phyloP scores from a whole-genome alignment of 1,140 invertebrate species.

The Drosophila lacertosa region DNA sequence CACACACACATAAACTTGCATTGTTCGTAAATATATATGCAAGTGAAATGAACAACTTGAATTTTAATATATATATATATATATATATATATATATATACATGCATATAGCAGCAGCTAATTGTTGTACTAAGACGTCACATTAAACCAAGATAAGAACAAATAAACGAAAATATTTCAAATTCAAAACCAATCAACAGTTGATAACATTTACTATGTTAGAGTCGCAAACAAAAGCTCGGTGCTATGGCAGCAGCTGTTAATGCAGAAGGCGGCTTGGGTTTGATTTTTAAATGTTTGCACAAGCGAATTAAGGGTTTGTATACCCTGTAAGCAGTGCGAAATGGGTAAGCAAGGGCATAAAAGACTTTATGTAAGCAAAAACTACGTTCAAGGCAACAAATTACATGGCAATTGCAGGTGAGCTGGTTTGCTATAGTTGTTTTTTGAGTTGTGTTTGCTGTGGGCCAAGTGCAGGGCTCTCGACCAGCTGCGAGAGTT shows the following conservation, averaged over 20 bases:
- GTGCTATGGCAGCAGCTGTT: not conserved
- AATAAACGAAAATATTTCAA: slow-evolving; percentile 77
- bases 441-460: not conserved
- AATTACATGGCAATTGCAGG: not conserved
- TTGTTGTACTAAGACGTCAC: slow-evolving; percentile 75
- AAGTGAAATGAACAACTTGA: slow-evolving; percentile 52
- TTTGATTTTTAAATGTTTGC: not conserved
- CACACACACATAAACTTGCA: slow-evolving; percentile 52
- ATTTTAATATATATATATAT: slow-evolving; percentile 53
- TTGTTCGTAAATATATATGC: slow-evolving; percentile 49
- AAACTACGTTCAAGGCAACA: too few species aligned
- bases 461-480: not conserved
- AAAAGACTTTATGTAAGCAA: too few species aligned
- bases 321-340: too few species aligned
- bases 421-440: not conserved
- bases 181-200: slow-evolving; percentile 51
- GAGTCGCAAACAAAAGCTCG: slow-evolving; percentile 6
- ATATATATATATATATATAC: slow-evolving; percentile 34
- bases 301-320: too few species aligned
- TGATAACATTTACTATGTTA: slow-evolving; percentile 10
- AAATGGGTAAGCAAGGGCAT: too few species aligned
- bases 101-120: slow-evolving; percentile 59
- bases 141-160: slow-evolving; percentile 64
- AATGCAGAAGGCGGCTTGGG: not conserved
- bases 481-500: too few species aligned